Evolutionary conservation across 2,113 vertebrate genomes (phyloP).

Genomic region (Bos javanicus): DNA sequence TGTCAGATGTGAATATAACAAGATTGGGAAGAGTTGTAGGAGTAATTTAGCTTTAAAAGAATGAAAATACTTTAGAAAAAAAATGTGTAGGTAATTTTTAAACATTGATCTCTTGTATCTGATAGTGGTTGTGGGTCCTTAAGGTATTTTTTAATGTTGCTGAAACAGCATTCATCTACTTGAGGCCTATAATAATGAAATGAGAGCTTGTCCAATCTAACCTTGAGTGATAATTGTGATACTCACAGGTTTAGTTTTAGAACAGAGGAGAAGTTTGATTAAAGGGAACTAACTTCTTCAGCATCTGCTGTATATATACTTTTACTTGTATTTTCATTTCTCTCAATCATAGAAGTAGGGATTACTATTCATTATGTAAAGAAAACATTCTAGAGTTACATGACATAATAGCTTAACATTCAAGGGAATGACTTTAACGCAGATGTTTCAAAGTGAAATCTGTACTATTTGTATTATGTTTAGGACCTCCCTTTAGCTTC

Average conservation of each 20-base stretch:
- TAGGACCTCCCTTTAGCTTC: neutral
- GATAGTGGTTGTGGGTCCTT: neutral
- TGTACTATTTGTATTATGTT: neutral
- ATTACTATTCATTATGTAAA: neutral
- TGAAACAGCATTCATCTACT: neutral
- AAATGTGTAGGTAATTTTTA: neutral
- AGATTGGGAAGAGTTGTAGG: neutral
- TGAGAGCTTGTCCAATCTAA: slow-evolving; percentile 6
- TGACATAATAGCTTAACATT: neutral
- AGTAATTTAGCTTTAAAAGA: slow-evolving; percentile 34
- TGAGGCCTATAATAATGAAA: neutral
- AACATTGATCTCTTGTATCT: slow-evolving; percentile 10
- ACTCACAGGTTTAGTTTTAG: slow-evolving; percentile 18
- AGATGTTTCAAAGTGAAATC: neutral
- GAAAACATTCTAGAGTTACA: neutral
- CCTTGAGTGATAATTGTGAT: neutral
- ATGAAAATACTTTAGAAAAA: neutral
- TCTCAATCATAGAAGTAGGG: neutral
- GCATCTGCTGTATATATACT: neutral
- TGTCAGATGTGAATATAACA: slow-evolving; percentile 11
- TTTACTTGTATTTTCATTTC: slow-evolving; percentile 40
- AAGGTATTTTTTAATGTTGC: slow-evolving; percentile 37
- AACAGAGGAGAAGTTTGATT: neutral
- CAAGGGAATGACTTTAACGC: slow-evolving; percentile 18
- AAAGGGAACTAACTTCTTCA: neutral